Evolutionary conservation across 2,113 vertebrate genomes (phyloP).

Genomic region (Silurus meridionalis): DNA sequence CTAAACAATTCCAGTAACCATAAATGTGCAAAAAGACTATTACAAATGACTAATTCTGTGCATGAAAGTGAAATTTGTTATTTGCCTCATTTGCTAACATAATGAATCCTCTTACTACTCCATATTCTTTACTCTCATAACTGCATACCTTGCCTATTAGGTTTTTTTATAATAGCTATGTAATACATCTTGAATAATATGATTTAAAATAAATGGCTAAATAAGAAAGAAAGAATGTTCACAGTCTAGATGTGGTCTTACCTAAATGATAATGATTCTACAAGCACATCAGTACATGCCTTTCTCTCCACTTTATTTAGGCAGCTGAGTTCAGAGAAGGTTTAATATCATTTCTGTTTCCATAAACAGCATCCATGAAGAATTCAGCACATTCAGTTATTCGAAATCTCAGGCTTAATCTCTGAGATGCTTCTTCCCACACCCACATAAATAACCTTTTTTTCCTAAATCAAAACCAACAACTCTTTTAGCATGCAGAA

Average conservation of each 20-base stretch:
- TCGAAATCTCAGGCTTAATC: conserved; percentile 4
- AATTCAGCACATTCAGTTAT: conserved; percentile 28
- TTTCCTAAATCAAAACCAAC: neutral
- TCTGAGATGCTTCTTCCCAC: neutral
- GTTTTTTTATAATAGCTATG: no score
- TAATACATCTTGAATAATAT: neutral
- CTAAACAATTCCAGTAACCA: neutral
- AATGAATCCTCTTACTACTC: neutral
- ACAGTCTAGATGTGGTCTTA: neutral
- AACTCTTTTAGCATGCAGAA: neutral
- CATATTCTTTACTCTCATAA: neutral
- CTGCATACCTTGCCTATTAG: neutral
- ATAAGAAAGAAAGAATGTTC: no score
- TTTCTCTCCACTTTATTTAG: conserved; percentile 1
- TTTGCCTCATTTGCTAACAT: neutral
- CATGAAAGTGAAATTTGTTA: neutral
- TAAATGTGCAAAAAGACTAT: neutral
- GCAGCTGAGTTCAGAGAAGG: neutral
- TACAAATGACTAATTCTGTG: neutral
- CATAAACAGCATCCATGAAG: conserved; percentile 21
- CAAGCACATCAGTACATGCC: neutral
- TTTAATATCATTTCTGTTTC: conserved; percentile 4
- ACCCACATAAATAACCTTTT: neutral
- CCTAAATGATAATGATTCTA: neutral
- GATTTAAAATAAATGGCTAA: neutral